Evolutionary conservation across 2,797 vertebrate genomes (phyloP).

Genomic region (Esox masquinongy): DNA sequence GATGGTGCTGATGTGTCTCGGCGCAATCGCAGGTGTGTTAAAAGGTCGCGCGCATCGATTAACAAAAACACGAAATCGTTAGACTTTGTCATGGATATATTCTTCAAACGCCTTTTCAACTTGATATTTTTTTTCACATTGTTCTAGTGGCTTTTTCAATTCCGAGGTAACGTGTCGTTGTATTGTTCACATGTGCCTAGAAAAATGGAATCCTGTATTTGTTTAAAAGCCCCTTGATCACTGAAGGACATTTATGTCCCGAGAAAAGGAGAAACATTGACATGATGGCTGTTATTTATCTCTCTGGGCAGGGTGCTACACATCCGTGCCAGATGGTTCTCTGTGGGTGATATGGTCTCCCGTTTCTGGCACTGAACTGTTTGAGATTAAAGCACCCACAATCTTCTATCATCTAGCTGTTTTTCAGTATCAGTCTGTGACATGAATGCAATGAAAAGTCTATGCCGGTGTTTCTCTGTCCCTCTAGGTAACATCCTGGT

Average conservation of each 20-base stretch:
- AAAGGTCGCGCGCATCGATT: too few relatives aligned
- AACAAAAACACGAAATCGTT: too few relatives aligned
- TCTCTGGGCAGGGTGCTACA: neutral
- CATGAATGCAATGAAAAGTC: neutral
- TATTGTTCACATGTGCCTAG: too few relatives aligned
- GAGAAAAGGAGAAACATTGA: neutral
- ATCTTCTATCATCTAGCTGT: neutral
- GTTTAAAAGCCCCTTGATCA: too few relatives aligned
- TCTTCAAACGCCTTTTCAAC: too few relatives aligned
- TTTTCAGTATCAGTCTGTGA: too few relatives aligned
- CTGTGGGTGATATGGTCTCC: neutral
- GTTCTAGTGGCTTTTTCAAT: too few relatives aligned
- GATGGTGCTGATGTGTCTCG: constrained; percentile 78
- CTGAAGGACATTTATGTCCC: too few relatives aligned
- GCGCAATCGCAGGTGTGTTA: constrained; percentile 72
- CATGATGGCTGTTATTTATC: neutral
- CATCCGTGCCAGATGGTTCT: neutral
- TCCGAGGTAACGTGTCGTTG: too few relatives aligned
- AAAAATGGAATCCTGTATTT: too few relatives aligned
- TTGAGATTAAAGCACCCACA: neutral
- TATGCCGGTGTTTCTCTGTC: neutral
- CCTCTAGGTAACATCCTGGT: constrained; percentile 78
- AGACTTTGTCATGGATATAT: too few relatives aligned
- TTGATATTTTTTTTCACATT: too few relatives aligned
- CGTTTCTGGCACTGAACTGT: neutral